Percentiles rank a stretch among this genome's conserved stretches.
Conservation (phyloP, 2,888 invertebrate species). For the Phorcus lineatus region DNA sequence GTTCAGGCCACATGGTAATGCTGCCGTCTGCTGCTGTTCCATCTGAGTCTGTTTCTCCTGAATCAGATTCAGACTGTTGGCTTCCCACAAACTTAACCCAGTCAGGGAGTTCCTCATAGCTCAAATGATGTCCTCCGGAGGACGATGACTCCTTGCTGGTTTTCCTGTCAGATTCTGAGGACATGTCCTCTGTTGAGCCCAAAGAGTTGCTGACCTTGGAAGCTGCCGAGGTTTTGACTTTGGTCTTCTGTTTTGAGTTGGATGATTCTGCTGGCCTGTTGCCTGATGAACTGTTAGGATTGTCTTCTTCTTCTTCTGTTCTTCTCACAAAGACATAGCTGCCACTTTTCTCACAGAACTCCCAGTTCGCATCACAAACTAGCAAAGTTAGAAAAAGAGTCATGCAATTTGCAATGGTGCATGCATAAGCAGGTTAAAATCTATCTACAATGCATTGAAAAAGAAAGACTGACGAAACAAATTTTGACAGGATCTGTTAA, state of each 20-base stretch:
- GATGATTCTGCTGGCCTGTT: background rate
- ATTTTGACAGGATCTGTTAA: too few species aligned
- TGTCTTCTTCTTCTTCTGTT: background rate
- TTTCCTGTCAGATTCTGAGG: background rate
- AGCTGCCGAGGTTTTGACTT: too few species aligned
- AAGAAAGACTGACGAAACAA: too few species aligned
- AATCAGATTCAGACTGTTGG: background rate
- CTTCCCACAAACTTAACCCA: background rate
- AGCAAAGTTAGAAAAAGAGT: conserved; percentile 16
- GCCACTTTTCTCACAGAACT: background rate
- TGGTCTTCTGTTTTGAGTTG: background rate
- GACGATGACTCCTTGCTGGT: background rate
- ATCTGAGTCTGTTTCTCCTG: background rate
- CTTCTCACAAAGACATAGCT: background rate
- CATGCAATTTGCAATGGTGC: conserved; percentile 7
- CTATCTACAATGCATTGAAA: background rate
- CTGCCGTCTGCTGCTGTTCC: conserved; percentile 1
- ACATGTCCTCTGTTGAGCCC: too few species aligned
- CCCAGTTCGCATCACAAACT: conserved; percentile 7
- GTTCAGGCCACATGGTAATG: background rate
- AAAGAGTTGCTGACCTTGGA: too few species aligned
- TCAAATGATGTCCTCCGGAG: background rate
- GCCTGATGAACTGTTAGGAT: background rate
- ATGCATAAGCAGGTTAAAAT: background rate
- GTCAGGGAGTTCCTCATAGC: background rate